A percentile compares a stretch with the other conserved stretches of the same genome.
These are phyloP conservation scores for Linnaemya vulpina DNA, from an alignment of 2,888 invertebrate species.

Conservation along the genomic window DNA sequence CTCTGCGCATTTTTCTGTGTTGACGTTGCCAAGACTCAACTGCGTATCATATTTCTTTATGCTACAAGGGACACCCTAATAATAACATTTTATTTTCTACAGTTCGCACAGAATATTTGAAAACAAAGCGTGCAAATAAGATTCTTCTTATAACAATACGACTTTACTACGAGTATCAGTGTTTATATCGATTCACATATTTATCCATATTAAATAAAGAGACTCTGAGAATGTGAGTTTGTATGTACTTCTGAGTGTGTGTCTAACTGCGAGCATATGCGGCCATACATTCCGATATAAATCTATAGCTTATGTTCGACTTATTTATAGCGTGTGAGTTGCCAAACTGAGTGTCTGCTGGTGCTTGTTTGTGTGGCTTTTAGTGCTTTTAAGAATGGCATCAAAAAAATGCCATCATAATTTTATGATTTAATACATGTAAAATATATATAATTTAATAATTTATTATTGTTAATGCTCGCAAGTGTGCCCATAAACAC, in stretches of 20 bases:
- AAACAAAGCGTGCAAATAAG: background rate
- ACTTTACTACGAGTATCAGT: background rate
- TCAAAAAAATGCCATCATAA: conserved; percentile 11
- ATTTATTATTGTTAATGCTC: conserved; percentile 15
- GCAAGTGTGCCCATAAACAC: background rate
- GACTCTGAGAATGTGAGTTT: background rate
- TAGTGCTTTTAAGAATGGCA: conserved; percentile 24
- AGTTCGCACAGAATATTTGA: background rate
- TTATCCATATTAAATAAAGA: background rate
- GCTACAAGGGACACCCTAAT: background rate
- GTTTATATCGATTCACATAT: conserved; percentile 13
- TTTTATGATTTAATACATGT: conserved; percentile 20
- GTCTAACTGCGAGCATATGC: background rate
- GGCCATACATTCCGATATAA: conserved; percentile 9
- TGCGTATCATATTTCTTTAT: background rate
- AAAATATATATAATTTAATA: conserved; percentile 3
- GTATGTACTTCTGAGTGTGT: background rate
- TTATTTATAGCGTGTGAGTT: conserved; percentile 30
- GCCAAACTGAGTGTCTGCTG: conserved; percentile 22
- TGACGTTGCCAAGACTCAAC: no score
- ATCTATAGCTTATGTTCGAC: conserved; percentile 27
- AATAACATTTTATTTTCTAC: background rate
- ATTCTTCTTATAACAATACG: conserved; percentile 1
- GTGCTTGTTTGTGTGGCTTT: conserved; percentile 2
- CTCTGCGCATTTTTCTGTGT: no score